phyloP scores from a whole-genome alignment of 2,113 vertebrate species.

The Cettia cetti region DNA sequence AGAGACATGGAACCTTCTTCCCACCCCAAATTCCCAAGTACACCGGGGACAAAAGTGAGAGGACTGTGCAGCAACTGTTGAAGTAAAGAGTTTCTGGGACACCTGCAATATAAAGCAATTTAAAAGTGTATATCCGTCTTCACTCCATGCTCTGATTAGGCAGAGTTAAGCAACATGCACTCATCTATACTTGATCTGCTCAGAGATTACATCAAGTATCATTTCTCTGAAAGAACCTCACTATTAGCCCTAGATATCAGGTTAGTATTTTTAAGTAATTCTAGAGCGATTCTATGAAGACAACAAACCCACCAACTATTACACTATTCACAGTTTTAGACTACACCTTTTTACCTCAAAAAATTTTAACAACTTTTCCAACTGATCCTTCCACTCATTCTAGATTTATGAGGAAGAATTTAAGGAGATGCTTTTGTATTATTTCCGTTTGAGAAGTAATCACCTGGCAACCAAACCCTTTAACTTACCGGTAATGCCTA shows the following conservation, averaged over 20 bases:
- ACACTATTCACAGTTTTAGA: background rate
- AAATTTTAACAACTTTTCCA: background rate
- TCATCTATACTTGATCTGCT: background rate
- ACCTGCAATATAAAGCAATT: background rate
- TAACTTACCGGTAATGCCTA: background rate
- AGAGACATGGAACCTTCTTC: background rate
- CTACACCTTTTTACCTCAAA: background rate
- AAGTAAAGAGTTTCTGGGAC: background rate
- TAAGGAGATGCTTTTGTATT: background rate
- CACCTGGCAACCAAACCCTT: background rate
- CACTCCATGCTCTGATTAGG: background rate
- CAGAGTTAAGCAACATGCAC: background rate
- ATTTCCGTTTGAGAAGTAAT: background rate
- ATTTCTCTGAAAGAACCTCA: background rate
- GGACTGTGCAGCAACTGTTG: background rate
- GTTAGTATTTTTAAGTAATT: background rate
- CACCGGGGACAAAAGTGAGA: background rate
- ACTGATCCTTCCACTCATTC: background rate
- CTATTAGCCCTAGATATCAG: background rate
- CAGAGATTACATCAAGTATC: background rate
- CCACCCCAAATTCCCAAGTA: background rate
- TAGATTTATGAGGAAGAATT: background rate
- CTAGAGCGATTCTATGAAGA: background rate
- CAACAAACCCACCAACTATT: background rate
- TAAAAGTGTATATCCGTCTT: background rate